A percentile compares a stretch with the other conserved stretches of the same genome.
phyloP scores from a whole-genome alignment of 2,113 vertebrate genomes.

The Orthonyx spaldingii region DNA sequence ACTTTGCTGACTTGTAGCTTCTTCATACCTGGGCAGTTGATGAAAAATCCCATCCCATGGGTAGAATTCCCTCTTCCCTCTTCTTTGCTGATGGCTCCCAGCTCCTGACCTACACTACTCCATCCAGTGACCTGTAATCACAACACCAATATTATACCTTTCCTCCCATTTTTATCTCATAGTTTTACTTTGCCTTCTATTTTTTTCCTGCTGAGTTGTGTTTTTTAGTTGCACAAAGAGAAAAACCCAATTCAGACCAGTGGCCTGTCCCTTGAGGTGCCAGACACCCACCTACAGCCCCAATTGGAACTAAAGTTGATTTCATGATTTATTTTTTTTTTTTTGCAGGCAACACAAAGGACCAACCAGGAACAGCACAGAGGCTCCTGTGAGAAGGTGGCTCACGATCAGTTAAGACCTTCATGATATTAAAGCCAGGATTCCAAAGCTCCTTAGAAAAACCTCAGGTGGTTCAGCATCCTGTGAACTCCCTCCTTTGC shows the following conservation, averaged over 20 bases:
- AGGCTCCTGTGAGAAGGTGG: background rate
- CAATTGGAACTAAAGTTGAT: background rate
- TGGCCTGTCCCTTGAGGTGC: background rate
- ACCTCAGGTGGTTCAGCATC: background rate
- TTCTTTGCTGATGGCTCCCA: background rate
- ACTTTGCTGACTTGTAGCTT: background rate
- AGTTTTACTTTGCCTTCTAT: background rate
- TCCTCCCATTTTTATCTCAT: background rate
- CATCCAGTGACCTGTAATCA: background rate
- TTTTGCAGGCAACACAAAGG: background rate
- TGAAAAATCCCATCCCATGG: background rate
- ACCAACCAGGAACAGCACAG: background rate
- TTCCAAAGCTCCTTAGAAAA: background rate
- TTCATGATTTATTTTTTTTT: too few species aligned
- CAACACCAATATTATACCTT: background rate
- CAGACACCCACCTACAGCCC: background rate
- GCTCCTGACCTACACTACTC: background rate
- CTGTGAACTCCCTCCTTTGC: background rate
- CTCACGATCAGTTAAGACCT: background rate
- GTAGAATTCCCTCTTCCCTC: background rate
- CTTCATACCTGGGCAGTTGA: background rate
- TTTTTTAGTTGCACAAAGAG: background rate
- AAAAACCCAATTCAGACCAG: background rate
- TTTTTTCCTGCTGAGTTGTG: background rate
- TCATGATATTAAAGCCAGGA: background rate